These are phyloP conservation scores for Thymelicus acteon DNA, from an alignment of 2,888 invertebrate species.

Conservation along the genomic window DNA sequence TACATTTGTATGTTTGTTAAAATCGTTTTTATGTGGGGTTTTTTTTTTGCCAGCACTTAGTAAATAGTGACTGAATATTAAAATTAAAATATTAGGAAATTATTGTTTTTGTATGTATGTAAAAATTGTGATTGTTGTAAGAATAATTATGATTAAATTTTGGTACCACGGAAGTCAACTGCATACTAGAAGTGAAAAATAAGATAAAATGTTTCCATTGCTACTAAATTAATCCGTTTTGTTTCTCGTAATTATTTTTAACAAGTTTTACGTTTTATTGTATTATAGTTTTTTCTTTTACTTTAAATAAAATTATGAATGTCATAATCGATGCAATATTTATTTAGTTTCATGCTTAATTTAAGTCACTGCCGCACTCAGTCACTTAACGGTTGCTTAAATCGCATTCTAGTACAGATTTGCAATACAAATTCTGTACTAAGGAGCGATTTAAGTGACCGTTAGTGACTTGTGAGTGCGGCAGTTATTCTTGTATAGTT, in stretches of 20 bases:
- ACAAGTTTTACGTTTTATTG: neutral
- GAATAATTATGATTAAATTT: neutral
- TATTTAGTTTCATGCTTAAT: constrained; percentile 16
- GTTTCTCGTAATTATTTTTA: neutral
- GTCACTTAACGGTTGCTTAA: too few species aligned
- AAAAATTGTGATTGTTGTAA: neutral
- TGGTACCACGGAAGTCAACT: neutral
- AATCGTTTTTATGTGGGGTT: neutral
- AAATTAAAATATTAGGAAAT: neutral
- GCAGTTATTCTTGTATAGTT: constrained; percentile 7
- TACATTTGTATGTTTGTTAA: too few species aligned
- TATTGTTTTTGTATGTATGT: neutral
- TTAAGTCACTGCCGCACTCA: neutral
- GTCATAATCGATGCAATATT: neutral
- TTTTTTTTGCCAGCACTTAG: neutral
- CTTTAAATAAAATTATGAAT: constrained; percentile 10
- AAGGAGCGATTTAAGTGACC: too few species aligned
- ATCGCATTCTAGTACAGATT: too few species aligned
- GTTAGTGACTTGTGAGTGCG: too few species aligned
- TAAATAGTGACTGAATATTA: neutral
- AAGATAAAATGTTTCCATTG: neutral
- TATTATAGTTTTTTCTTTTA: neutral
- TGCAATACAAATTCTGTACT: too few species aligned
- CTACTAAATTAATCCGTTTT: neutral
- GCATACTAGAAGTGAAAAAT: neutral